Evolutionary conservation across 2,113 vertebrate species (phyloP).

Genomic region (Ageneiosus marmoratus): DNA sequence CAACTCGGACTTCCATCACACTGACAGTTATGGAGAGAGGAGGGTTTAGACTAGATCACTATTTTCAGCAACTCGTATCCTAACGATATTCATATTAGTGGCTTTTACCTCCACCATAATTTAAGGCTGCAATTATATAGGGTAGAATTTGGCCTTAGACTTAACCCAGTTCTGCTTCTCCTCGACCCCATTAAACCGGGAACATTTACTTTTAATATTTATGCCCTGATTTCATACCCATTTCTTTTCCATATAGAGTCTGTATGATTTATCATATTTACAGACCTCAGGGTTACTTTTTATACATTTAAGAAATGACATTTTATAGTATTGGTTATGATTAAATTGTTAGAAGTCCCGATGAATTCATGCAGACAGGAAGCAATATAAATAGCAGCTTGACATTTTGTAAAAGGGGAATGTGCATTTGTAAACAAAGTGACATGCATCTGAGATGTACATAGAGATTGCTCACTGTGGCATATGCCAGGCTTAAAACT

Average conservation of each 20-base stretch:
- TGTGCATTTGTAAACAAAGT: conserved; percentile 21
- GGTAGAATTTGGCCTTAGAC: not conserved
- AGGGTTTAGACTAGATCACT: conserved; percentile 3
- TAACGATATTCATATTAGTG: conserved; percentile 22
- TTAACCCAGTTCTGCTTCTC: not conserved
- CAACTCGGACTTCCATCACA: conserved; percentile 25
- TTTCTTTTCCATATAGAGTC: not conserved
- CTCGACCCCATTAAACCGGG: not conserved
- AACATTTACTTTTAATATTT: not conserved
- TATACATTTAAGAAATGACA: not conserved
- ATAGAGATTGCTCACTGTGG: conserved; percentile 20
- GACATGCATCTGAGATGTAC: conserved; percentile 20
- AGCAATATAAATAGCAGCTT: conserved; percentile 24
- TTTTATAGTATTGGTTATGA: conserved; percentile 20
- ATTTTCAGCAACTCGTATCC: conserved; percentile 25
- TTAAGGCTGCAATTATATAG: conserved; percentile 5
- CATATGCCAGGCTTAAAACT: conserved; percentile 27
- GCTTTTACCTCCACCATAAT: not conserved
- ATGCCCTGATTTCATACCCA: not conserved
- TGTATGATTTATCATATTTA: conserved; percentile 1
- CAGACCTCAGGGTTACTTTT: not conserved
- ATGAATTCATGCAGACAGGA: conserved; percentile 1
- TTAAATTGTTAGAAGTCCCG: not conserved
- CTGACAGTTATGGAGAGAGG: conserved; percentile 32
- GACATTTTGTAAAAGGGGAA: conserved; percentile 28